Conservation (phyloP, 2,797 vertebrate genomes). For the Etheostoma nigrum region DNA sequence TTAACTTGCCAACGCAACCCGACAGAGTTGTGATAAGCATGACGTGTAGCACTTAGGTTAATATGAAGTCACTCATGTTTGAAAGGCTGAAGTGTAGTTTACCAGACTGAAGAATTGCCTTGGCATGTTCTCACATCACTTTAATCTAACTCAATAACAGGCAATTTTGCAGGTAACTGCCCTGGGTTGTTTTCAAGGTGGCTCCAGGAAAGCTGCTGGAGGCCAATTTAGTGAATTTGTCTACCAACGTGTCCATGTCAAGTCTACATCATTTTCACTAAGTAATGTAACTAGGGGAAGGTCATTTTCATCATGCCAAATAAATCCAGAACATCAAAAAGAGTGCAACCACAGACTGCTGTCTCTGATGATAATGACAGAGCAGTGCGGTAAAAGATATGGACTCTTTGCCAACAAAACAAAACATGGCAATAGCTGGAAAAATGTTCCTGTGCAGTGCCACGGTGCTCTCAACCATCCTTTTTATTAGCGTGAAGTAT, state of each 20-base stretch:
- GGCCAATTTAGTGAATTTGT: constrained; percentile 37
- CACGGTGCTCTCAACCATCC: constrained; percentile 65
- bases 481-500: constrained; percentile 76
- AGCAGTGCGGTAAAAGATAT: constrained; percentile 37
- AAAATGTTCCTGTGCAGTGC: constrained; percentile 49
- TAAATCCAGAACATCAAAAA: constrained; percentile 38
- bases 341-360: constrained; percentile 29
- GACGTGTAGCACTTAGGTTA: constrained; percentile 64
- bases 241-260: constrained; percentile 53
- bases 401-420: constrained; percentile 52
- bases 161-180: constrained; percentile 39
- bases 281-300: constrained; percentile 8
- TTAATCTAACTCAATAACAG: constrained; percentile 56
- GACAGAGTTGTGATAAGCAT: constrained; percentile 38
- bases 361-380: constrained; percentile 65
- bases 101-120: constrained; percentile 38
- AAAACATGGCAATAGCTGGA: constrained; percentile 45
- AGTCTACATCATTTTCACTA: constrained; percentile 41
- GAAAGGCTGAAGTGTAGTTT: constrained; percentile 48
- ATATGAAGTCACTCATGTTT: constrained; percentile 63
- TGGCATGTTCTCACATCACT: constrained; percentile 52
- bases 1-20: constrained; percentile 29
- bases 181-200: constrained; percentile 8
- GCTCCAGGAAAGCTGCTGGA: constrained; percentile 37
- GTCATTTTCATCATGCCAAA: constrained; percentile 38